These are phyloP conservation scores for Lerema accius DNA, from an alignment of 1,140 invertebrate species.

Conservation along the genomic window DNA sequence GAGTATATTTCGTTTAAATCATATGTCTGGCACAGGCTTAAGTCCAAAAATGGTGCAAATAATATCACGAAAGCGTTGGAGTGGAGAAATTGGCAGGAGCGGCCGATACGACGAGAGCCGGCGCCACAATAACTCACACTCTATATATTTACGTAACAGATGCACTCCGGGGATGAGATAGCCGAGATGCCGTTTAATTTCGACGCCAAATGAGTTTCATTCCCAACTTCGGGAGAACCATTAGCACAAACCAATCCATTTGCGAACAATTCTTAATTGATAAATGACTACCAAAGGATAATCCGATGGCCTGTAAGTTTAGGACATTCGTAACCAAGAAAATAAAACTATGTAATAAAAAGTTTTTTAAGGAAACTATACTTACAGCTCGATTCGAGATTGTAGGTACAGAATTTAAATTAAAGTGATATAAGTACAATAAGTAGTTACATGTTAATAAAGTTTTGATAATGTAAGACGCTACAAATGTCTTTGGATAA, in stretches of 20 bases:
- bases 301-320: too few species aligned
- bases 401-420: too few species aligned
- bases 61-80: conserved; percentile 30
- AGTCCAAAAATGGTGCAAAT: neutral
- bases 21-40: neutral
- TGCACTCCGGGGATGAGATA: conserved; percentile 49
- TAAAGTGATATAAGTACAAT: too few species aligned
- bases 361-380: too few species aligned
- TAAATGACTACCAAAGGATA: too few species aligned
- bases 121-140: conserved; percentile 43
- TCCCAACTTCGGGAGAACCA: conserved; percentile 12
- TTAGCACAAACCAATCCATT: conserved; percentile 16
- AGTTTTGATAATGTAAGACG: too few species aligned
- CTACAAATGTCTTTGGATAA: too few species aligned
- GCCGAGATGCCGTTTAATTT: conserved; percentile 40
- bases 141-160: conserved; percentile 44
- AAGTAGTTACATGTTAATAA: too few species aligned
- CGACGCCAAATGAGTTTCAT: conserved; percentile 39
- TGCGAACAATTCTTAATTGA: conserved; percentile 16
- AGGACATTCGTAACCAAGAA: too few species aligned
- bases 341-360: too few species aligned
- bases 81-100: conserved; percentile 29
- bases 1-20: too few species aligned
- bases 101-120: conserved; percentile 30
- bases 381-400: too few species aligned